Evolutionary conservation across 2,113 vertebrate genomes (phyloP), one percentile per base, ranked within the genome.

Genomic region (Amia ocellicauda): DNA sequence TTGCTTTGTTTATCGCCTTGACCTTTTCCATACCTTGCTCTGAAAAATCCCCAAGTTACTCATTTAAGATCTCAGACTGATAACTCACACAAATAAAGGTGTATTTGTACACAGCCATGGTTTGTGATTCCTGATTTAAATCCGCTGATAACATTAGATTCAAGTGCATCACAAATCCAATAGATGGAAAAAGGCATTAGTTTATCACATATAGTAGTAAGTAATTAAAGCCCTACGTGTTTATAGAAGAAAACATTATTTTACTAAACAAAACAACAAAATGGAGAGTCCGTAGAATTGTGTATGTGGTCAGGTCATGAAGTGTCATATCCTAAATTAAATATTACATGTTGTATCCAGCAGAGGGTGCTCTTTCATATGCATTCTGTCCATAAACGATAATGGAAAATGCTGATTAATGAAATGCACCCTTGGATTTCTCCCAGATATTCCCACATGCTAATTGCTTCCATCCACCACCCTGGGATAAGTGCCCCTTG

Each of bases 341-440:
- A 28, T 28, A 36, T 54, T 62, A 55, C 56, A 65, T 40, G 60
- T 29, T 29, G 62, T 58, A 51, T 69, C 68, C 75, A 76, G 65
- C 70, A 78, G 75, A 80, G 66, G 78, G 76, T 66, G 31, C 71
- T 70, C 51, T 76, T 78, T 76, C 71, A 69, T 76, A 71, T 52
- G 63, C 49, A 29, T 67, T 50, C 42, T 42, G 59, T 62, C 31
- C 43, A 47, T 47, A 47, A n/a, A 3, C 60, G 45, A 65, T 45
- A 17, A 42, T 62, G 65, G 69, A 76, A 74, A 80, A 66, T 72
- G 67, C 58, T 73, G 69, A 73, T 76, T 72, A 72, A 79, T 71
- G 63, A 56, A 36, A 59, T 68, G 20, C 67, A 31, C 51, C 66
- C 59, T 62, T 66, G 62, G 69, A 68, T 62, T 52, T 67, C 62